Percentiles rank a stretch among this genome's conserved stretches.
Evolutionary conservation across 2,888 invertebrate species (phyloP).

Genomic region (Ephialtes manifestator): DNA sequence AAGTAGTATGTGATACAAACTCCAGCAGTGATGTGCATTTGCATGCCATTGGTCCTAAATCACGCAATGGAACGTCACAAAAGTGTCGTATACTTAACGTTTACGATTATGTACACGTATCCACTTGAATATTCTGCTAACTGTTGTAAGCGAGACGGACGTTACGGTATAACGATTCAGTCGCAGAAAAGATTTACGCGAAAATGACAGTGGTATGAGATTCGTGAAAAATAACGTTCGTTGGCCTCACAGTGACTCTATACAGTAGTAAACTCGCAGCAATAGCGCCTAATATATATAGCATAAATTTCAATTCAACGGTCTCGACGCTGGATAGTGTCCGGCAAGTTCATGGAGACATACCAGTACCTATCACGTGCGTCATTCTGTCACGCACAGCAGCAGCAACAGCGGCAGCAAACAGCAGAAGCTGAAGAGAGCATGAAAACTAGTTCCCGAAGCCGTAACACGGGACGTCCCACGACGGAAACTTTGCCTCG

Average conservation of each 20-base stretch:
- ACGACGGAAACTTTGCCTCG: conserved; percentile 69
- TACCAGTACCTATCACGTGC: conserved; percentile 31
- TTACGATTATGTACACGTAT: neutral
- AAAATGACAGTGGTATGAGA: conserved; percentile 16
- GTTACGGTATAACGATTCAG: conserved; percentile 11
- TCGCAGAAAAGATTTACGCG: conserved; percentile 36
- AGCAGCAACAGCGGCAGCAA: neutral
- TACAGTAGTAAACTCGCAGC: neutral
- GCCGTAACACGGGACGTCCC: conserved; percentile 70
- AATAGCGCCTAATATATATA: neutral
- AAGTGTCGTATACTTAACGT: neutral
- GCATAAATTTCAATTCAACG: conserved; percentile 43
- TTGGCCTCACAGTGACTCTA: conserved; percentile 13
- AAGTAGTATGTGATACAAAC: neutral
- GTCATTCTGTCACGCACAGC: conserved; percentile 38
- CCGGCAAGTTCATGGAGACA: conserved; percentile 38
- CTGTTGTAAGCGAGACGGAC: conserved; percentile 2
- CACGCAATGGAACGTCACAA: neutral
- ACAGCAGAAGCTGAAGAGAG: conserved; percentile 19
- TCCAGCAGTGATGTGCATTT: neutral
- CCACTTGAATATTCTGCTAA: neutral
- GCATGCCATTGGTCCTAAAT: conserved; percentile 21
- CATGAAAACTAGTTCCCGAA: conserved; percentile 68
- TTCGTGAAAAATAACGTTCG: conserved; percentile 36
- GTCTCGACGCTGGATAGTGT: conserved; percentile 48